These are phyloP conservation scores for Calephelis nemesis DNA, from an alignment of 1,140 invertebrate species.

Conservation along the genomic window DNA sequence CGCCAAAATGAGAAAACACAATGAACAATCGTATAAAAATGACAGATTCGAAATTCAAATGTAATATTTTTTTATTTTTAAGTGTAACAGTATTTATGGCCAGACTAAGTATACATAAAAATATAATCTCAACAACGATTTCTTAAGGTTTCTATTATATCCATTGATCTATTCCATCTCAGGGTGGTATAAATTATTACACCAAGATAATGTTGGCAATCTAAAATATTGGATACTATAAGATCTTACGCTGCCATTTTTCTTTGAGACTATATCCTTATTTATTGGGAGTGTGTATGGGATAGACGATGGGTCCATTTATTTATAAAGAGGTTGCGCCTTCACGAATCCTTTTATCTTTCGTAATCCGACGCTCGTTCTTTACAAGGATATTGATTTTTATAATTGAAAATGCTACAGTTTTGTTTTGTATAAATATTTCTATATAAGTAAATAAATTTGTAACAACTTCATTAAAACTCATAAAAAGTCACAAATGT, in stretches of 20 bases:
- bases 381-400: conserved; percentile 9
- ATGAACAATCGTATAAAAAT: too few species aligned
- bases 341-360: conserved; percentile 15
- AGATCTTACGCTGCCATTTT: conserved; percentile 7
- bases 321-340: conserved; percentile 16
- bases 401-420: too few species aligned
- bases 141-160: not conserved
- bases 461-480: too few species aligned
- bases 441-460: too few species aligned
- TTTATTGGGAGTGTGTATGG: conserved; percentile 9
- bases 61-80: too few species aligned
- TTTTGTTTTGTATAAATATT: too few species aligned
- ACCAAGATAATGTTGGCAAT: conserved; percentile 12
- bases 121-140: too few species aligned
- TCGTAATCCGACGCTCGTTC: not conserved
- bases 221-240: conserved; percentile 16
- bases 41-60: too few species aligned
- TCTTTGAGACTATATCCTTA: conserved; percentile 15
- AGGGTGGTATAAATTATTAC: conserved; percentile 4
- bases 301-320: conserved; percentile 5
- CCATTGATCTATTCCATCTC: not conserved
- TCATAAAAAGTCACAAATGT: too few species aligned
- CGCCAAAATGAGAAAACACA: too few species aligned
- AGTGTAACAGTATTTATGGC: too few species aligned
- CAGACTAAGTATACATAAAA: too few species aligned